Conservation (phyloP, 2,797 vertebrate species). For the Megaceryle alcyon region DNA sequence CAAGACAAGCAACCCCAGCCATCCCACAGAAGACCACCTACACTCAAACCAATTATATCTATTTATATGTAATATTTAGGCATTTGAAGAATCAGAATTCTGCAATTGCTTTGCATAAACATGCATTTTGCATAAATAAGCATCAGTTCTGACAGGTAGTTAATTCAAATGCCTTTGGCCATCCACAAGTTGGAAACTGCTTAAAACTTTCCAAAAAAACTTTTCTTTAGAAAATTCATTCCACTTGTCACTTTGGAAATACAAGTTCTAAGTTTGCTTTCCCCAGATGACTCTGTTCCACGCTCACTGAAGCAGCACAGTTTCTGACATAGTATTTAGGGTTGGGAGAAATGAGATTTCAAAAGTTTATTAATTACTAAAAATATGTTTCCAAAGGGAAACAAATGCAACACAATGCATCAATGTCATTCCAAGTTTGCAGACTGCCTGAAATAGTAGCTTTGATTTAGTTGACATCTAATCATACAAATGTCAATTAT, state of each 20-base stretch:
- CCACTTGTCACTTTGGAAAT: background rate
- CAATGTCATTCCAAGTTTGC: background rate
- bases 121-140: background rate
- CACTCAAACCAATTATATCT: background rate
- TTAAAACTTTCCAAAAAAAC: background rate
- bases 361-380: constrained; percentile 42
- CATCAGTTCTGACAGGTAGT: background rate
- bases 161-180: background rate
- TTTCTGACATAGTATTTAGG: background rate
- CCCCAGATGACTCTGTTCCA: background rate
- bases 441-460: background rate
- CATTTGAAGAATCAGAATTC: background rate
- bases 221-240: background rate
- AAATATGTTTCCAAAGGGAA: constrained; percentile 37
- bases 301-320: background rate
- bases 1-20: background rate
- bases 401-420: background rate
- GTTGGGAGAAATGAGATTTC: constrained; percentile 18
- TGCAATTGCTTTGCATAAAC: background rate
- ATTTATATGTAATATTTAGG: background rate
- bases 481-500: background rate
- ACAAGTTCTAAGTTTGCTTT: background rate
- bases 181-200: background rate
- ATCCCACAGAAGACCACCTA: background rate
- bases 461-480: constrained; percentile 30